Percentiles rank a stretch among this genome's conserved stretches.
phyloP scores from a whole-genome alignment of 2,888 invertebrate species.

The Zelleria hepariella region DNA sequence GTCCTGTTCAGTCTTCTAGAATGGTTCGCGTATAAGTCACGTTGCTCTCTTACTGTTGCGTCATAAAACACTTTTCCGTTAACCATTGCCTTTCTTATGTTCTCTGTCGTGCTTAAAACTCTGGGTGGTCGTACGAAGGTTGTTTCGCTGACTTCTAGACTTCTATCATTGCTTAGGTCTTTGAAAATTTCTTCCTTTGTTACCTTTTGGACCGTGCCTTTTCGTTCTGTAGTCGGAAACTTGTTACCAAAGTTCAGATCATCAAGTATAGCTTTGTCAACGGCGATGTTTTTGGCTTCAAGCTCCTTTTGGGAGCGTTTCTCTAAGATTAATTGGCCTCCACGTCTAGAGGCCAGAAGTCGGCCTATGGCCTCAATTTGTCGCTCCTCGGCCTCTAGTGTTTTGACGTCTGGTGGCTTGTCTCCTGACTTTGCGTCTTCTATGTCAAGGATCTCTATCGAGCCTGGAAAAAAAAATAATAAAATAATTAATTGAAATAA shows the following conservation, averaged over 20 bases:
- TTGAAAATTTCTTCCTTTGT: constrained; percentile 58
- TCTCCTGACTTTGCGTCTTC: constrained; percentile 50
- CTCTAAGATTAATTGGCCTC: constrained; percentile 48
- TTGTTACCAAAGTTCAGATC: constrained; percentile 52
- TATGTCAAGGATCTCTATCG: constrained; percentile 58
- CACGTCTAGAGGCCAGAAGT: constrained; percentile 49
- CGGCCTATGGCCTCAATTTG: constrained; percentile 67
- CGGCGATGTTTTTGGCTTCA: constrained; percentile 45
- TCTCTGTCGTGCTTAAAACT: constrained; percentile 53
- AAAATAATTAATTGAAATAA: too few species aligned
- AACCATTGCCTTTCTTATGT: constrained; percentile 54
- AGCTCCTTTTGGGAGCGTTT: constrained; percentile 57
- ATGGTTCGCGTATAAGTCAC: constrained; percentile 39
- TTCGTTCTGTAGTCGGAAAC: constrained; percentile 46
- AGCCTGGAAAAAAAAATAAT: constrained; percentile 48
- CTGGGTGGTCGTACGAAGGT: constrained; percentile 56
- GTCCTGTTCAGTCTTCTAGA: constrained; percentile 15
- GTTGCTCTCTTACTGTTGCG: constrained; percentile 54
- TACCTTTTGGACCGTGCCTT: constrained; percentile 52
- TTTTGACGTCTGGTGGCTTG: constrained; percentile 46
- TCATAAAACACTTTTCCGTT: constrained; percentile 66
- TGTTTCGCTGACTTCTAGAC: constrained; percentile 62
- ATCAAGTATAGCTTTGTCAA: constrained; percentile 44
- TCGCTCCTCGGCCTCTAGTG: constrained; percentile 59
- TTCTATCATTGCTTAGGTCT: constrained; percentile 36